phyloP scores from a whole-genome alignment of 1,140 invertebrate genomes.

The Drosophila obscura region DNA sequence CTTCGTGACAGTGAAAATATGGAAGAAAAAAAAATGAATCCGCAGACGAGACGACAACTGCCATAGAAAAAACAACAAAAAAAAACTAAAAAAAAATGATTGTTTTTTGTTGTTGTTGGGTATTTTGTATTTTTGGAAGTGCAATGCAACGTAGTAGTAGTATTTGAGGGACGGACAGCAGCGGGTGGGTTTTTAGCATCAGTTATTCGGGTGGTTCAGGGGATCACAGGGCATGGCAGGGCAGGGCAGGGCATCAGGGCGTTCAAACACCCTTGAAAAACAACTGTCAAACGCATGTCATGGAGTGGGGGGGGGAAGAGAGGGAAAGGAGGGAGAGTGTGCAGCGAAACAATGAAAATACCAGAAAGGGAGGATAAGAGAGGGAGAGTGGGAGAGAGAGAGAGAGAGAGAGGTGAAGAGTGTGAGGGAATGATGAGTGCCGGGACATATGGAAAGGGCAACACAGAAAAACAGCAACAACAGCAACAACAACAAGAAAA shows the following conservation, averaged over 20 bases:
- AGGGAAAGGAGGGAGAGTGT: not conserved
- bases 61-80: constrained; percentile 22
- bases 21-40: constrained; percentile 30
- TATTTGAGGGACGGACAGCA: constrained; percentile 13
- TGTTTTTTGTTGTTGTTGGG: constrained; percentile 12
- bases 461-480: not conserved
- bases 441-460: constrained; percentile 4
- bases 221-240: too few relatives aligned
- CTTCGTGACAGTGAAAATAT: constrained; percentile 20
- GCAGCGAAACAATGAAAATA: constrained; percentile 17
- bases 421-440: constrained; percentile 44
- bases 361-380: not conserved
- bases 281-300: constrained; percentile 75
- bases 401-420: constrained; percentile 5
- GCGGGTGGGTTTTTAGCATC: constrained; percentile 33
- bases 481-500: constrained; percentile 2
- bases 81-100: constrained; percentile 19
- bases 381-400: constrained; percentile 12
- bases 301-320: constrained; percentile 7
- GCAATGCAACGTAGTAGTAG: constrained; percentile 19
- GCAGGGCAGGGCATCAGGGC: too few relatives aligned
- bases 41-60: constrained; percentile 42
- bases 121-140: constrained; percentile 14
- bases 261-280: constrained; percentile 73
- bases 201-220: constrained; percentile 25